Evolutionary conservation across 2,888 invertebrate genomes (phyloP), one percentile per base, ranked within the genome.

Genomic region (Sesamia inferens): DNA sequence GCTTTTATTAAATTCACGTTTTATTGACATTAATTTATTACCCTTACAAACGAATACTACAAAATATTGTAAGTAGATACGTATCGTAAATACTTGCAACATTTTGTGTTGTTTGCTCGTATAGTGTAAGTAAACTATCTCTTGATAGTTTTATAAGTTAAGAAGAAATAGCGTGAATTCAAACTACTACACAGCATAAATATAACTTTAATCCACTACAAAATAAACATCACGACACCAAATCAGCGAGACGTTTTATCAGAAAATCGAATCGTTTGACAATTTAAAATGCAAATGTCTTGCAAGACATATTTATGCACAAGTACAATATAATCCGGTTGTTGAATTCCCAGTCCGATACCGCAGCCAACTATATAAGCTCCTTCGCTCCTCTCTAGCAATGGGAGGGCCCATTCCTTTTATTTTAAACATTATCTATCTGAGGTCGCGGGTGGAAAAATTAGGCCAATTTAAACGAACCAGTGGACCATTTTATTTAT

Each of bases 341-440:
- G 79, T 55, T 44, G 80, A 85, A 85, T 88, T 87, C 81, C 87
- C 85, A 78, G 87, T 76, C 73, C 64, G 85, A 89, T 89, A 86
- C 92, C 91, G 89, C 91, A 92, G 90, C 90, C 90, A 91, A 88
- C 87, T 84, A 91, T 92, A 93, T 93, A 93, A 92, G 91, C 88
- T 87, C 81, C 87, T 82, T 76, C 64, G 64, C 70, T 82, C 75
- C 82, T 84, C 83, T 87, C 85, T 81, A 71, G 72, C 88, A 83
- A 31, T 31, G 31, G 31, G 31, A 31, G 31, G 31, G 31, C 74
- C 71, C 79, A 84, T 84, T 84, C 82, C 86, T 88, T 86, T 90
- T 88, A 89, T 91, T 92, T 92, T 90, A 93, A 93, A 89, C 90
- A 89, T 91, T 92, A 90, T 91, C 90, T 91, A 89, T 88, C 89